phyloP scores from a whole-genome alignment of 1,140 invertebrate genomes.

The Drosophila willistoni region DNA sequence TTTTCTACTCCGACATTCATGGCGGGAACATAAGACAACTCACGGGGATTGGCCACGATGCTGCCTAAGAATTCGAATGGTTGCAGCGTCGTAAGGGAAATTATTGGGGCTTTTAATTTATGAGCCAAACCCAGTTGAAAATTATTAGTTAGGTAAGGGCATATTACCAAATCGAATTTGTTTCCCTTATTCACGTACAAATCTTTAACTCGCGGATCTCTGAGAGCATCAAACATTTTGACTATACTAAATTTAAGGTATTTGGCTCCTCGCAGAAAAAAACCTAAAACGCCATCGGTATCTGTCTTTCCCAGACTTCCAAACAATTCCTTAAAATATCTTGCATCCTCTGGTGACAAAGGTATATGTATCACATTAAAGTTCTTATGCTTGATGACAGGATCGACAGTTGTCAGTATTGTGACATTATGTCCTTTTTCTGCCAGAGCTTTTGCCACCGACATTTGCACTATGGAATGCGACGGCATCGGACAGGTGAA shows the following conservation, averaged over 20 bases:
- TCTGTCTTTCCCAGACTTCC: slow-evolving; percentile 6
- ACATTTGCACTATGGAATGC: slow-evolving; percentile 68
- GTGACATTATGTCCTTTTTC: slow-evolving; percentile 73
- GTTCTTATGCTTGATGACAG: slow-evolving; percentile 51
- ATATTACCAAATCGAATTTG: slow-evolving; percentile 43
- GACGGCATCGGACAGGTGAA: slow-evolving; percentile 57
- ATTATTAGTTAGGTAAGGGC: slow-evolving; percentile 40
- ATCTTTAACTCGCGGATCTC: slow-evolving; percentile 10
- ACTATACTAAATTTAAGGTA: neutral
- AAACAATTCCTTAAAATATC: slow-evolving; percentile 5
- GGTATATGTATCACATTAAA: slow-evolving; percentile 42
- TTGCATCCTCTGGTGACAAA: slow-evolving; percentile 12
- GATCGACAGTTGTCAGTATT: slow-evolving; percentile 50
- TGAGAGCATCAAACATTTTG: slow-evolving; percentile 14
- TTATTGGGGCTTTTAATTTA: slow-evolving; percentile 44
- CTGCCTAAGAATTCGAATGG: slow-evolving; percentile 1
- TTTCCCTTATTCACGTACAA: slow-evolving; percentile 36
- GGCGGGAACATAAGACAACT: slow-evolving; percentile 55
- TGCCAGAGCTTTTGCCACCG: slow-evolving; percentile 53
- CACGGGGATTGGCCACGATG: slow-evolving; percentile 53
- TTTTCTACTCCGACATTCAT: slow-evolving; percentile 17
- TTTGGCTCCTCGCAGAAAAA: neutral
- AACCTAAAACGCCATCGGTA: neutral
- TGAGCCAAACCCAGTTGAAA: slow-evolving; percentile 36
- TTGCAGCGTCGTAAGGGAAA: slow-evolving; percentile 18